Percentiles rank a stretch among this genome's conserved stretches.
These are phyloP conservation scores for Venustoraphidia nigricollis DNA, from an alignment of 2,888 invertebrate species.

Conservation along the genomic window DNA sequence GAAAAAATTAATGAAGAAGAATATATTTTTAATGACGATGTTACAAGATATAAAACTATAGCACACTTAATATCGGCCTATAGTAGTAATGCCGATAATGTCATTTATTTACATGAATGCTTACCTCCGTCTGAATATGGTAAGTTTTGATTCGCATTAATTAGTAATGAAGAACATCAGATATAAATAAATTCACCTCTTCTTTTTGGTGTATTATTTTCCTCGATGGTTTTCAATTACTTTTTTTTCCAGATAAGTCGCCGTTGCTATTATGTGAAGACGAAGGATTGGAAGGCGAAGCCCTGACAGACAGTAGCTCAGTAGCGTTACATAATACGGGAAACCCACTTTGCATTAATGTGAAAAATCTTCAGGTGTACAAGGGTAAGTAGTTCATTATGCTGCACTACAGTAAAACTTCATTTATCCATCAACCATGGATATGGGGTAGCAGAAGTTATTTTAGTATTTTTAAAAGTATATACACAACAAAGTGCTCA, in stretches of 20 bases:
- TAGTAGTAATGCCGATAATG: slow-evolving; percentile 40
- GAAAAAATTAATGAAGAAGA: slow-evolving; percentile 42
- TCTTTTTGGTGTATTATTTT: slow-evolving; percentile 1
- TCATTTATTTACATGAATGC: slow-evolving; percentile 53
- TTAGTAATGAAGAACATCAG: neutral
- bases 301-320: slow-evolving; percentile 31
- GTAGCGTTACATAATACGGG: slow-evolving; percentile 25
- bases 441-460: no score
- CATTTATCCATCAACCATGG: no score
- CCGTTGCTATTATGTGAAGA: slow-evolving; percentile 48
- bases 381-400: slow-evolving; percentile 30
- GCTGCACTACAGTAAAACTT: no score
- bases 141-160: slow-evolving; percentile 22
- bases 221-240: slow-evolving; percentile 1
- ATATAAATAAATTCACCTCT: neutral
- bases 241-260: slow-evolving; percentile 42
- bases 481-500: no score
- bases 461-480: no score
- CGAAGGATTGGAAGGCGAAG: slow-evolving; percentile 39
- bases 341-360: slow-evolving; percentile 48
- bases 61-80: slow-evolving; percentile 45
- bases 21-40: slow-evolving; percentile 32
- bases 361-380: slow-evolving; percentile 51
- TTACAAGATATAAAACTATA: slow-evolving; percentile 38
- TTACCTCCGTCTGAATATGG: slow-evolving; percentile 81